A percentile compares a stretch with the other conserved stretches of the same genome.
phyloP scores from a whole-genome alignment of 1,140 invertebrate species.

The Apis florea region DNA sequence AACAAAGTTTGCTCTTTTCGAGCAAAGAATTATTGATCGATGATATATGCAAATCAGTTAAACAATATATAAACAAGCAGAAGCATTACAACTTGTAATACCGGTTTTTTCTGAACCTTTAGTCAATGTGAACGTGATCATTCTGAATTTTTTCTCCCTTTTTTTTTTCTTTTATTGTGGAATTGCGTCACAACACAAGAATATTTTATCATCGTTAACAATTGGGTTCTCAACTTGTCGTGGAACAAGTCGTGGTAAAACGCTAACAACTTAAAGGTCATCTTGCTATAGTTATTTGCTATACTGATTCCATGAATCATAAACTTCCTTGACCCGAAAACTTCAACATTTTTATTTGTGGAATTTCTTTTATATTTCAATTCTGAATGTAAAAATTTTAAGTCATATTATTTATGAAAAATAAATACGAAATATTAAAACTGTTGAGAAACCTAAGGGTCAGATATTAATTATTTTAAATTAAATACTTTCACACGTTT shows the following conservation, averaged over 20 bases:
- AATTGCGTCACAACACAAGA: slow-evolving; percentile 7
- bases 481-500: too few relatives aligned
- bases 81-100: neutral
- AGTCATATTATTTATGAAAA: too few relatives aligned
- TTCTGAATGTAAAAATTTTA: too few relatives aligned
- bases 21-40: neutral
- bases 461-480: too few relatives aligned
- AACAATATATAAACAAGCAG: neutral
- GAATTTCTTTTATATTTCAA: neutral
- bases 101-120: slow-evolving; percentile 12
- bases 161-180: neutral
- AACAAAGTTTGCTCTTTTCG: neutral
- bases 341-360: neutral
- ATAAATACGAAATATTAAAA: too few relatives aligned
- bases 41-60: neutral
- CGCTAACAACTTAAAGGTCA: neutral
- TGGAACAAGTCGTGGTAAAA: neutral
- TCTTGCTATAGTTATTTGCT: neutral
- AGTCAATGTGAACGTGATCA: neutral
- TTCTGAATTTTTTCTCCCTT: neutral
- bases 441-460: too few relatives aligned
- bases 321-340: slow-evolving; percentile 33
- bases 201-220: slow-evolving; percentile 19
- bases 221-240: neutral
- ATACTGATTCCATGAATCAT: slow-evolving; percentile 3